These are phyloP conservation scores for Neopelma chrysocephalum DNA, from an alignment of 2,797 vertebrate species.

Conservation along the genomic window DNA sequence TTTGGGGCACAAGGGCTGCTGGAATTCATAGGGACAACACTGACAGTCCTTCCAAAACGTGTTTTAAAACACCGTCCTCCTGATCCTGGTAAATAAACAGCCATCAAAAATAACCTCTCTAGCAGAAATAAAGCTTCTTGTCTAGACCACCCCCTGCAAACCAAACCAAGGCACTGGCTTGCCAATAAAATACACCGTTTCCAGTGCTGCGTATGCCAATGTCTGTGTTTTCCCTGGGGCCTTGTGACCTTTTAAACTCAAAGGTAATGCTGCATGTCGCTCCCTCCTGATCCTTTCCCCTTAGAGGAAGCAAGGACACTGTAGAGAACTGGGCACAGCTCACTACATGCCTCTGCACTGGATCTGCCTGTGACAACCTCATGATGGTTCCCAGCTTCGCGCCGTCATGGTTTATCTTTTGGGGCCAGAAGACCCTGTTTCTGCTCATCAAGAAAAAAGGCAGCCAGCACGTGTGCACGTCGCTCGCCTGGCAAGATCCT, in stretches of 20 bases:
- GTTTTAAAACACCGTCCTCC: not conserved
- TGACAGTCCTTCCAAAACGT: not conserved
- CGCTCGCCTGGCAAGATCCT: fast-evolving
- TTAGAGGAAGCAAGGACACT: not conserved
- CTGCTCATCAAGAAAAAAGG: not conserved
- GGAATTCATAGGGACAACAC: not conserved
- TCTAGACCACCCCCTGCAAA: not conserved
- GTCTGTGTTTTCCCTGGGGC: not conserved
- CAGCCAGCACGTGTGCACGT: fast-evolving
- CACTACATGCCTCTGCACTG: not conserved
- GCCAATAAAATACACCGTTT: not conserved
- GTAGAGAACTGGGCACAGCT: not conserved
- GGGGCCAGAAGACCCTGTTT: not conserved
- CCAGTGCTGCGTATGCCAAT: not conserved
- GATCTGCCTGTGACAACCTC: not conserved
- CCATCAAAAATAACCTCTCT: not conserved
- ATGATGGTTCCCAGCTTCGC: fast-evolving
- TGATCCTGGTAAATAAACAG: not conserved
- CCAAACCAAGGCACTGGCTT: not conserved
- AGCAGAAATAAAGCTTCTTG: not conserved
- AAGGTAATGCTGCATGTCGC: not conserved
- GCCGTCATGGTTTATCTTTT: fast-evolving
- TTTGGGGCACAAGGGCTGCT: not conserved
- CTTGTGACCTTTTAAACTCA: not conserved
- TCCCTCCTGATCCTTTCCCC: not conserved